Evolutionary conservation across 2,113 vertebrate species (phyloP), one percentile per base, ranked within the genome.

Genomic region (Myxocyprinus asiaticus): DNA sequence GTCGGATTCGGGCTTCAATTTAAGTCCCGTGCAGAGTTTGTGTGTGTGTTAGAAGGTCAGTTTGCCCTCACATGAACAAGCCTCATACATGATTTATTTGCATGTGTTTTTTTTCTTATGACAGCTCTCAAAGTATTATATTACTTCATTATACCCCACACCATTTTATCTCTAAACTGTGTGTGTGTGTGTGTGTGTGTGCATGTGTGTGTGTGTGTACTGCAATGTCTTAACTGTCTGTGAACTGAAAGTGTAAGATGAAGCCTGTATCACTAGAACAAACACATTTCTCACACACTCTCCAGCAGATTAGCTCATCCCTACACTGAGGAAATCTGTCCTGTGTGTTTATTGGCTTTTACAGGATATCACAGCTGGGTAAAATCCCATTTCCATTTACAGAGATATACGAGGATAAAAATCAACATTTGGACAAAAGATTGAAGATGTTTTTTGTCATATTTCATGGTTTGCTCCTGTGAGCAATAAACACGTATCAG

Each of bases 381-480:
- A 51, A 72, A 45, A 72, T 59, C 53, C 22, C 69, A 45, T 45
- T 72, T 72, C 58, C 69, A 33, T 44, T 72, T 17, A 72, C 7
- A 8, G 9, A 58, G 9, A 58, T 14, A 33, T 33, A 33, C 3
- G 22, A 33, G 68, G 68, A 70, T 70, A 55, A 70, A 55, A 58
- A 33, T 33, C n/a, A 7, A 7, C 33, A 72, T 33, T 33, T 3
- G 3, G 53, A 58, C 17, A 8, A 72, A 45, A 45, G 69, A 33
- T 33, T 33, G 22, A 33, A 33, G 22, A 33, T 3, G 3, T 33
- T 33, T 33, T 33, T 33, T 33, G 22, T 33, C 1, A 33, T 33
- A 33, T 33, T 33, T 33, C 22, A 33, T 33, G 22, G 22, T 33
- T 33, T 33, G 1, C 22, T 3, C 22, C 22, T 33, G 22, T 33